Percentiles rank a stretch among this genome's conserved stretches.
These are phyloP conservation scores for Chymomyza amoena DNA, from an alignment of 2,888 invertebrate genomes.

Conservation along the genomic window DNA sequence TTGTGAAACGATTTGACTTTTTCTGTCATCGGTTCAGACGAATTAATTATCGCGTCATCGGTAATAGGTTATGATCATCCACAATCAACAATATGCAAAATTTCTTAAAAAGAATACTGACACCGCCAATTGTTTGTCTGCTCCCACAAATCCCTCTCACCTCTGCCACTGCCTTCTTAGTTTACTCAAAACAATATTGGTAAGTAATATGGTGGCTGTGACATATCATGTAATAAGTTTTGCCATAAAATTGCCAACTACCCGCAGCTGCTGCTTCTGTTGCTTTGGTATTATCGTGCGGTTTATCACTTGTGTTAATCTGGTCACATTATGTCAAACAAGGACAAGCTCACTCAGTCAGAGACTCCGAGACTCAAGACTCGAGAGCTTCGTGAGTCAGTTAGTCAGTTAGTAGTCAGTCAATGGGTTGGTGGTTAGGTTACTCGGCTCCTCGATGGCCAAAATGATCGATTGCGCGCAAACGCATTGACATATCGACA, in stretches of 20 bases:
- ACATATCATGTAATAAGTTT: slow-evolving; percentile 54
- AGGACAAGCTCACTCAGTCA: slow-evolving; percentile 57
- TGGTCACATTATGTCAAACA: slow-evolving; percentile 78
- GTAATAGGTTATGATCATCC: no score
- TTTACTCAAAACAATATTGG: neutral
- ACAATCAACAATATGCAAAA: no score
- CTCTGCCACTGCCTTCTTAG: no score
- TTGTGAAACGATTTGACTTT: no score
- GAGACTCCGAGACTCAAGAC: neutral
- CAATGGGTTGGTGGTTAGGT: slow-evolving; percentile 1
- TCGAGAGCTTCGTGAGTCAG: neutral
- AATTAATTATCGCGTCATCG: no score
- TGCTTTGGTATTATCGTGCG: slow-evolving; percentile 15
- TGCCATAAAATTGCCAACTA: slow-evolving; percentile 64
- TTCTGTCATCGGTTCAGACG: no score
- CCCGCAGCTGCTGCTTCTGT: neutral
- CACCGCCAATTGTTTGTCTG: no score
- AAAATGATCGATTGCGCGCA: slow-evolving; percentile 78
- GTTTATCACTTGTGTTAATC: slow-evolving; percentile 76
- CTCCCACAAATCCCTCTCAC: no score
- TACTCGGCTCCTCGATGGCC: slow-evolving; percentile 27
- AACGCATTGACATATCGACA: slow-evolving; percentile 77
- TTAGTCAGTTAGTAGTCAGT: neutral
- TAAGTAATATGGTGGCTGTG: slow-evolving; percentile 44
- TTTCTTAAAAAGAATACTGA: no score